Percentiles rank a stretch among this genome's conserved stretches.
phyloP scores from a whole-genome alignment of 2,888 invertebrate genomes.

The Cataglyphis rosenhaueri region DNA sequence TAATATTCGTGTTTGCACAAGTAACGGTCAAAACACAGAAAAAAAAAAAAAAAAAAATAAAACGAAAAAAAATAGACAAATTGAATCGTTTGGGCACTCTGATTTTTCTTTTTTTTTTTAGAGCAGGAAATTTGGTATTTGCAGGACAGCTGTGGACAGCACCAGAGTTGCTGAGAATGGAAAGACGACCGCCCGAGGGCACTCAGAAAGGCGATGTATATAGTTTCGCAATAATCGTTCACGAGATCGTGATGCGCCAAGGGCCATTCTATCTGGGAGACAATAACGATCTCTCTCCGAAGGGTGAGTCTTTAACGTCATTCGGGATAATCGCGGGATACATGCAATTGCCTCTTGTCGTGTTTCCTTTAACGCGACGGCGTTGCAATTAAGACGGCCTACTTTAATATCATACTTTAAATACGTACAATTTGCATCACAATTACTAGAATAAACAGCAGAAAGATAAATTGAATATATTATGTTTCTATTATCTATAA shows the following conservation, averaged over 20 bases:
- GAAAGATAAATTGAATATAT: not conserved
- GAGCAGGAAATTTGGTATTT: conserved; percentile 37
- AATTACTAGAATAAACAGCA: not conserved
- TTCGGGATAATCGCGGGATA: conserved; percentile 13
- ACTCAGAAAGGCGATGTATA: conserved; percentile 98
- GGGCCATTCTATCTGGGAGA: conserved; percentile 94
- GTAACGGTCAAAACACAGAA: not conserved
- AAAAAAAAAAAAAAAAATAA: not conserved
- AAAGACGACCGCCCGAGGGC: conserved; percentile 89
- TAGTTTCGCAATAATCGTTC: conserved; percentile 97
- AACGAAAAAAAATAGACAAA: not conserved
- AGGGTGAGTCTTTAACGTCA: conserved; percentile 87
- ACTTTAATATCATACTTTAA: not conserved
- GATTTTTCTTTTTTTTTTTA: conserved; percentile 12
- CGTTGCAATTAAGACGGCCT: not conserved
- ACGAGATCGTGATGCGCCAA: conserved; percentile 95
- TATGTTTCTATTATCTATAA: not conserved
- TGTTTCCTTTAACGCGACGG: not conserved
- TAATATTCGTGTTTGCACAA: conserved; percentile 3
- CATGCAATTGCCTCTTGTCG: conserved; percentile 15
- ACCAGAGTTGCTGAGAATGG: conserved; percentile 93
- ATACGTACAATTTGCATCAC: not conserved
- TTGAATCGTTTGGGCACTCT: not conserved
- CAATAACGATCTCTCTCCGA: conserved; percentile 88
- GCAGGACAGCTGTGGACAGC: conserved; percentile 96